Evolutionary conservation across 92 coral and sea anemone genomes (phyloP).

Genomic region (Epizoanthus fatuus): DNA sequence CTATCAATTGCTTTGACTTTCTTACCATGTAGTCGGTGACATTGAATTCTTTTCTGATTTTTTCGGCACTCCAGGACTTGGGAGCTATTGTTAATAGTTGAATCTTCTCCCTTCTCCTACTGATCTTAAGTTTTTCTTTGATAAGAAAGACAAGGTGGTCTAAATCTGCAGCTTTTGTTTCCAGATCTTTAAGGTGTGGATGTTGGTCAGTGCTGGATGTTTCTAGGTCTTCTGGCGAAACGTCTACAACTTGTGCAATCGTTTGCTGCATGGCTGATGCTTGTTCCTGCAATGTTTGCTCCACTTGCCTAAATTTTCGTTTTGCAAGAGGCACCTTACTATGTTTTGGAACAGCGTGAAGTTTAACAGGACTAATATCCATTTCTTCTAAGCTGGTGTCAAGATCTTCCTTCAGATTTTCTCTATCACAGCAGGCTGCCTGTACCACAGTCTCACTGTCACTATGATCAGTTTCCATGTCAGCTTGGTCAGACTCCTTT

Average conservation of each 20-base stretch:
- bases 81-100: constrained; percentile 26
- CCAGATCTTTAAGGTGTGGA: constrained; percentile 22
- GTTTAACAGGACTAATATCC: constrained; percentile 7
- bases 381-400: constrained; percentile 29
- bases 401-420: constrained; percentile 22
- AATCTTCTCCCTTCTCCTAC: constrained; percentile 30
- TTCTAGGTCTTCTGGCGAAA: constrained; percentile 21
- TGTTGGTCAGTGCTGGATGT: constrained; percentile 8
- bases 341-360: not conserved
- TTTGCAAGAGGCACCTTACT: constrained; percentile 5
- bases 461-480: constrained; percentile 18
- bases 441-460: constrained; percentile 4
- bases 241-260: constrained; percentile 30
- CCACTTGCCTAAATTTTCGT: constrained; percentile 13
- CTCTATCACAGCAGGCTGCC: constrained; percentile 28
- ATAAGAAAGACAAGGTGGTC: constrained; percentile 34
- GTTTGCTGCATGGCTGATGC: constrained; percentile 29
- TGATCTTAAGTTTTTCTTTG: constrained; percentile 30
- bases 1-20: not conserved
- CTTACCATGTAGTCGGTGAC: constrained; percentile 27
- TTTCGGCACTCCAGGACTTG: constrained; percentile 21
- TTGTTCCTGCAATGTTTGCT: constrained; percentile 9
- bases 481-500: constrained; percentile 39
- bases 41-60: constrained; percentile 10
- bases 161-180: constrained; percentile 34